These are phyloP conservation scores for Styela plicata DNA, from an alignment of 23 tunicate species.

Conservation along the genomic window DNA sequence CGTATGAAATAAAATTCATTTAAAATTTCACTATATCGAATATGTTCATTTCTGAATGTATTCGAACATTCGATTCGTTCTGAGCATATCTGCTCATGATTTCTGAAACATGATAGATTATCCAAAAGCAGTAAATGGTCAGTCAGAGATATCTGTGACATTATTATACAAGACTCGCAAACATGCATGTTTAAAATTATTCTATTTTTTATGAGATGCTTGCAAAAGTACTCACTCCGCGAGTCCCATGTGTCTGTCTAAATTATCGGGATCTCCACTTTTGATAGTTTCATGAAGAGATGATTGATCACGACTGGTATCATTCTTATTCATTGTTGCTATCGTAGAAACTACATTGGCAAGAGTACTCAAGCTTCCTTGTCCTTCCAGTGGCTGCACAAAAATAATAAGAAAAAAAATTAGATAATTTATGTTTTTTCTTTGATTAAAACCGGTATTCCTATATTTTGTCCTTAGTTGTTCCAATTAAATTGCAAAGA, in stretches of 20 bases:
- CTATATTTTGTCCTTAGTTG: too few species aligned
- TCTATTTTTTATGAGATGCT: neutral
- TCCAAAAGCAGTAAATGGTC: neutral
- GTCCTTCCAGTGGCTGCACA: conserved; percentile 11
- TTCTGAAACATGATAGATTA: neutral
- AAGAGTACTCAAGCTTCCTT: conserved; percentile 80
- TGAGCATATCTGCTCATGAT: too few species aligned
- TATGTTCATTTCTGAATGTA: too few species aligned
- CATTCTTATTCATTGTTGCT: conserved; percentile 46
- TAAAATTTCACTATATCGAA: too few species aligned
- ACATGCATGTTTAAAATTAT: too few species aligned
- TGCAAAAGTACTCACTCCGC: conserved; percentile 3
- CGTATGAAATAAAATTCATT: too few species aligned
- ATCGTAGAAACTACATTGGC: conserved; percentile 87
- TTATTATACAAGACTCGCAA: neutral
- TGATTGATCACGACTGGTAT: neutral
- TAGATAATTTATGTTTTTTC: too few species aligned
- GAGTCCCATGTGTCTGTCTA: conserved; percentile 17
- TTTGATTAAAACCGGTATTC: too few species aligned
- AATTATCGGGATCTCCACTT: conserved; percentile 14
- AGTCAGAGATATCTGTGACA: neutral
- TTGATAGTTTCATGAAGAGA: conserved; percentile 24
- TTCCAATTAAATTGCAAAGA: too few species aligned
- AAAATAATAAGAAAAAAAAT: neutral
- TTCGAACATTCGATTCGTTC: too few species aligned